phyloP scores from a whole-genome alignment of 1,140 invertebrate species.

The Pentalonia nigronervosa region DNA sequence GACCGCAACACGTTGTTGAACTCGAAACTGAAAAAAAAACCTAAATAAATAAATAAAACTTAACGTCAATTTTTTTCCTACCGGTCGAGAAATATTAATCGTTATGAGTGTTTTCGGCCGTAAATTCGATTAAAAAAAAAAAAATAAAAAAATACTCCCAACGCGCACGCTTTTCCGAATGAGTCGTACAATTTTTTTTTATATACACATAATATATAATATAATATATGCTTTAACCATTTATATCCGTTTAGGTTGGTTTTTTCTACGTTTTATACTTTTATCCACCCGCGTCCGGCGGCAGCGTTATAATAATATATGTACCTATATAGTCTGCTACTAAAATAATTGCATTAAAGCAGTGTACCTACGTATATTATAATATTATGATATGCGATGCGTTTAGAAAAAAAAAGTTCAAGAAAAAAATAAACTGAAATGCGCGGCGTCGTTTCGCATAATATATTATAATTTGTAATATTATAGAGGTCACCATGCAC shows the following conservation, averaged over 20 bases:
- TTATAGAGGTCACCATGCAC: neutral
- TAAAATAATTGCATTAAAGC: constrained; percentile 15
- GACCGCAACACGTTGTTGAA: constrained; percentile 18
- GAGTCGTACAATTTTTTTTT: neutral
- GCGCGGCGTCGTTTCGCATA: neutral
- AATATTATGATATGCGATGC: neutral
- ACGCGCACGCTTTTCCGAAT: neutral
- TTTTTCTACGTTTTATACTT: neutral
- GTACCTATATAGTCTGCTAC: neutral
- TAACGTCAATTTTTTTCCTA: constrained; percentile 5
- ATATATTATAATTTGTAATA: neutral
- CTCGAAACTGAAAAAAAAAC: neutral
- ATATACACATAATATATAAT: neutral
- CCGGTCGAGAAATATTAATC: neutral
- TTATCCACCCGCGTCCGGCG: neutral
- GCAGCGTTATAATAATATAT: neutral
- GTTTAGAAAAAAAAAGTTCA: neutral
- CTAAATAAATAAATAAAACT: constrained; percentile 11
- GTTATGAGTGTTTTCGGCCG: constrained; percentile 2
- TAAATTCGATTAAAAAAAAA: constrained; percentile 17
- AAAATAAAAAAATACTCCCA: neutral
- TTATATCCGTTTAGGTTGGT: constrained; percentile 2
- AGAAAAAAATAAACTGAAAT: neutral
- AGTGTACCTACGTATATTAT: constrained; percentile 9
- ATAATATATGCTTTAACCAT: neutral